These are phyloP conservation scores for Anoplolepis gracilipes DNA, from an alignment of 1,140 invertebrate species.

Conservation along the genomic window DNA sequence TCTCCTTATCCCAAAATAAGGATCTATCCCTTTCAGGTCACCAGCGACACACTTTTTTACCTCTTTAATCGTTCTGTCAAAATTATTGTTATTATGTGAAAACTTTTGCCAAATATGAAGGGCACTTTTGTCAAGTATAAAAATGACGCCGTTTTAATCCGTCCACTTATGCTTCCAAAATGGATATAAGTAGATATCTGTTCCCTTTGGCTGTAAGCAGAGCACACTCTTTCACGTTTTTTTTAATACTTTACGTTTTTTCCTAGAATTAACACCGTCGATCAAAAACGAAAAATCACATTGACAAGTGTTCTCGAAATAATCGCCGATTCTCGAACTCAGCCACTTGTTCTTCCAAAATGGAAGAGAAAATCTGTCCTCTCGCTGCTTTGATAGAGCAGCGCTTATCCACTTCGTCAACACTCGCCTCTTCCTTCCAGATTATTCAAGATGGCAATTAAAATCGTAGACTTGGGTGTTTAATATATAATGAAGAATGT, in stretches of 20 bases:
- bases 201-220: background rate
- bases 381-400: background rate
- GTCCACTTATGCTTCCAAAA: background rate
- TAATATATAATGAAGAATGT: background rate
- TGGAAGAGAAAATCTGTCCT: slow-evolving; percentile 31
- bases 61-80: background rate
- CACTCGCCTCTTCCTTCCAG: background rate
- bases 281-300: background rate
- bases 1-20: background rate
- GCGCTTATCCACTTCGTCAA: background rate
- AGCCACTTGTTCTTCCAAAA: slow-evolving; percentile 35
- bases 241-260: background rate
- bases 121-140: background rate
- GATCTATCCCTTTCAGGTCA: background rate
- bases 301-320: background rate
- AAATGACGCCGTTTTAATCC: slow-evolving; percentile 28
- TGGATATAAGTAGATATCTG: background rate
- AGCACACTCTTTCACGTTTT: background rate
- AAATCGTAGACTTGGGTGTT: background rate
- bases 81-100: background rate
- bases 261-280: background rate
- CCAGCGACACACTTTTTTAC: background rate
- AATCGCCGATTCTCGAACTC: background rate
- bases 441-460: background rate
- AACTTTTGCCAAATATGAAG: background rate